Base-by-base conservation (phyloP, 1,140 invertebrate genomes). In the Penaeus chinensis region DNA sequence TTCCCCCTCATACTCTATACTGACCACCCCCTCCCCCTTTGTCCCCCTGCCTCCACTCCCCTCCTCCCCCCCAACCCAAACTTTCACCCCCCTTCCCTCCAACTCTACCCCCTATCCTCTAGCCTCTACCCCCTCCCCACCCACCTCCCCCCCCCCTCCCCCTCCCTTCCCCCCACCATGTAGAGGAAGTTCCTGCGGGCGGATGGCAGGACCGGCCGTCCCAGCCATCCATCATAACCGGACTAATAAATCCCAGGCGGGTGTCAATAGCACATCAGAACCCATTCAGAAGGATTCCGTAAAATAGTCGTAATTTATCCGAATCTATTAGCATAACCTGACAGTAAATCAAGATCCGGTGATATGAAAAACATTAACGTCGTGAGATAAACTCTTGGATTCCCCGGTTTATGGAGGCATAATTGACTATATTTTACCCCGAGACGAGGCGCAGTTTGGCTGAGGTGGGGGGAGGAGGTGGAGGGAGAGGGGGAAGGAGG, bases 291-390 rank as follows among this genome's bases (percentile, higher is more conserved):
- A 37, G 80, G 85, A 81, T 87, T 82, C 79, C 85, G 85, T 87
- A 82, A 87, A 87, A 87, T 61, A 87, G 79, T 87, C 85, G 85
- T 87, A 81, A 87, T 87, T 87, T 82, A 87, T 87, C 85, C 37
- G 85, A 87, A 87, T 87, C 85, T 87, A 87, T 87, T 87, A 87
- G 85, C 85, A 87, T 87, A 87, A 74, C 85, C 85, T 87, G 79
- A 87, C 65, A 82, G 78, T 87, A 87, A 87, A 87, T 87, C 85
- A 87, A 81, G 79, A 82, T 86, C 79, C 85, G 22, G 85, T 87
- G 85, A 87, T 87, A 87, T 87, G 85, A 87, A 87, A 87, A 87
- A 87, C 85, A 87, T 87, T 87, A 87, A 87, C 79, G 85, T 87
- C 85, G 78, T 54, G 69, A 87, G 85, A 87, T 87, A 87, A 87